phyloP scores from a whole-genome alignment of 2,797 vertebrate species.

The Kryptopterus vitreolus region DNA sequence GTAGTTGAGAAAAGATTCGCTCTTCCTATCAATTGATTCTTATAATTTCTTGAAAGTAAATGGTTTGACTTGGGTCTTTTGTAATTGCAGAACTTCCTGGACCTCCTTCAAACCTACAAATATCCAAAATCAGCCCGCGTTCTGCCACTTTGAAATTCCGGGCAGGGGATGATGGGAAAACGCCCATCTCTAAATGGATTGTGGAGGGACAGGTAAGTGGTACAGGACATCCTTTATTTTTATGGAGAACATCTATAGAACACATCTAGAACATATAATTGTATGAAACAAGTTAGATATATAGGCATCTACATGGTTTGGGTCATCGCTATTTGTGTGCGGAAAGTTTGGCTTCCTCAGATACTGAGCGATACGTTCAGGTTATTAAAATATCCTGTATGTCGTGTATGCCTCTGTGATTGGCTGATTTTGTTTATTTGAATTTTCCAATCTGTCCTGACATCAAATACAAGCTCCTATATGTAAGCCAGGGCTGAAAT shows the following conservation, averaged over 20 bases:
- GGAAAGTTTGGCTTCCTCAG: background rate
- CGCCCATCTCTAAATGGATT: conserved; percentile 87
- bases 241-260: background rate
- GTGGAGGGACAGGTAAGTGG: conserved; percentile 86
- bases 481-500: background rate
- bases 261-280: conserved; percentile 9
- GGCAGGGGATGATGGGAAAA: conserved; percentile 88
- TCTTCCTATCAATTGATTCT: background rate
- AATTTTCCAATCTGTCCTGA: background rate
- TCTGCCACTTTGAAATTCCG: conserved; percentile 88
- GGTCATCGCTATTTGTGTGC: background rate
- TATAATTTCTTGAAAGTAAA: conserved; percentile 5
- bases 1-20: conserved; percentile 32
- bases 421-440: background rate
- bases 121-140: conserved; percentile 95
- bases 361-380: background rate
- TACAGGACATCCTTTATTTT: conserved; percentile 23
- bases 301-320: background rate
- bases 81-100: conserved; percentile 85
- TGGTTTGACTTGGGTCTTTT: conserved; percentile 23
- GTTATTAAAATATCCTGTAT: background rate
- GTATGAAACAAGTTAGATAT: background rate
- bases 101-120: conserved; percentile 88
- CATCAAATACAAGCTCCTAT: background rate
- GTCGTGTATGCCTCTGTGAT: background rate